These are phyloP conservation scores for Megalops cyprinoides DNA, from an alignment of 2,797 vertebrate species.

Conservation along the genomic window DNA sequence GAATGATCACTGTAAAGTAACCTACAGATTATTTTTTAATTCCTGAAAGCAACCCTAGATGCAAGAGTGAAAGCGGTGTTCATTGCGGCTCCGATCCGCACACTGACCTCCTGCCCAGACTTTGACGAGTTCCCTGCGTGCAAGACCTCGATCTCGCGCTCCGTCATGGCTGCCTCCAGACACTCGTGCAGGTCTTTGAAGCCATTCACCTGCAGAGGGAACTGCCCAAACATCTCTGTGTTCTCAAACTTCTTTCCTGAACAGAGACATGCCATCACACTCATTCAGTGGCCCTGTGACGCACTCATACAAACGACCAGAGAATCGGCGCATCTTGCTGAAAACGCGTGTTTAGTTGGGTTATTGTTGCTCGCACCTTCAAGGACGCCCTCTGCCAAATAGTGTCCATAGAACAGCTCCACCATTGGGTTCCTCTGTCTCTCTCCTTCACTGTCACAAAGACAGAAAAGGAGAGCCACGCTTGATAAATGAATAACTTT, in stretches of 20 bases:
- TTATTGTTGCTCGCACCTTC: conserved; percentile 81
- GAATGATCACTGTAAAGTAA: no score
- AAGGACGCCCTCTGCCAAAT: conserved; percentile 92
- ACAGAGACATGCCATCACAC: background rate
- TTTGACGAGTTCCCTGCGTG: conserved; percentile 94
- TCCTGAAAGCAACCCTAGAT: no score
- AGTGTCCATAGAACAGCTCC: conserved; percentile 94
- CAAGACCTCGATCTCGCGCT: conserved; percentile 97
- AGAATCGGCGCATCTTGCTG: no score
- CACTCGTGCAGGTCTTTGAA: conserved; percentile 98
- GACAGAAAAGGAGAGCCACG: background rate
- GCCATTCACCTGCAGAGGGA: conserved; percentile 96
- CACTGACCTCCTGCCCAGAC: conserved; percentile 95
- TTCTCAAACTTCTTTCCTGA: conserved; percentile 98
- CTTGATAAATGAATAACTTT: no score
- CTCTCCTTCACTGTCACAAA: conserved; percentile 85
- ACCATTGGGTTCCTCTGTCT: conserved; percentile 99
- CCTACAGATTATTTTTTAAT: no score
- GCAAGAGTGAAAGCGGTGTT: no score
- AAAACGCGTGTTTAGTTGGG: background rate
- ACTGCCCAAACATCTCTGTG: conserved; percentile 98
- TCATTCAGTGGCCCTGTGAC: no score
- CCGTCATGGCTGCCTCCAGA: conserved; percentile 96
- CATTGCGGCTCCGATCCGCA: background rate
- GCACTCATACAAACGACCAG: no score